A percentile compares a stretch with the other conserved stretches of the same genome.
Evolutionary conservation across 2,888 invertebrate species (phyloP).

Genomic region (Lysandra bellargus): DNA sequence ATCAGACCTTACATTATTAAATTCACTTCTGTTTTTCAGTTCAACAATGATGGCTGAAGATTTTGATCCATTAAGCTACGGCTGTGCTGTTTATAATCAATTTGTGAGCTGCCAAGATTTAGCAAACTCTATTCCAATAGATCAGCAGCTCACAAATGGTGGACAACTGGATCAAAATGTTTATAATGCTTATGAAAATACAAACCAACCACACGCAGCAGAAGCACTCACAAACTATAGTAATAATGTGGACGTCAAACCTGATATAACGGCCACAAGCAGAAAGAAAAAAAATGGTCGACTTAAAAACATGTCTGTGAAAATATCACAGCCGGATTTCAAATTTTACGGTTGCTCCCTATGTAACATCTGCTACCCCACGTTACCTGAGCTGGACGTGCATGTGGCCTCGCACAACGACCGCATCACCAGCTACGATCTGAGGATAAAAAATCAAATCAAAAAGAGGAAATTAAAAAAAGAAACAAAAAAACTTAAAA

Average conservation of each 20-base stretch:
- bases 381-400: slow-evolving; percentile 57
- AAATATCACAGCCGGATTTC: slow-evolving; percentile 61
- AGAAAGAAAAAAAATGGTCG: slow-evolving; percentile 49
- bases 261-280: slow-evolving; percentile 42
- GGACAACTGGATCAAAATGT: not conserved
- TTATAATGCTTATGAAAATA: slow-evolving; percentile 29
- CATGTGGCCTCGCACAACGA: slow-evolving; percentile 66
- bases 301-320: slow-evolving; percentile 63
- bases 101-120: slow-evolving; percentile 30
- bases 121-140: not conserved
- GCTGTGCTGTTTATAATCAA: slow-evolving; percentile 36
- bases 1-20: not conserved
- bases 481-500: slow-evolving; percentile 57
- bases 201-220: slow-evolving; percentile 33
- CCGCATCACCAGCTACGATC: slow-evolving; percentile 66
- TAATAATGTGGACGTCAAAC: slow-evolving; percentile 44
- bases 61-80: slow-evolving; percentile 57
- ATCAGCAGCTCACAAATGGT: not conserved
- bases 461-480: slow-evolving; percentile 61
- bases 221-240: slow-evolving; percentile 4
- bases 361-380: slow-evolving; percentile 60
- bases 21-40: not conserved
- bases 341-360: slow-evolving; percentile 69
- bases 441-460: slow-evolving; percentile 60
- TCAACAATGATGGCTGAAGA: slow-evolving; percentile 55